Conservation (phyloP, 2,888 invertebrate species). For the Drosophila fungiperda region DNA sequence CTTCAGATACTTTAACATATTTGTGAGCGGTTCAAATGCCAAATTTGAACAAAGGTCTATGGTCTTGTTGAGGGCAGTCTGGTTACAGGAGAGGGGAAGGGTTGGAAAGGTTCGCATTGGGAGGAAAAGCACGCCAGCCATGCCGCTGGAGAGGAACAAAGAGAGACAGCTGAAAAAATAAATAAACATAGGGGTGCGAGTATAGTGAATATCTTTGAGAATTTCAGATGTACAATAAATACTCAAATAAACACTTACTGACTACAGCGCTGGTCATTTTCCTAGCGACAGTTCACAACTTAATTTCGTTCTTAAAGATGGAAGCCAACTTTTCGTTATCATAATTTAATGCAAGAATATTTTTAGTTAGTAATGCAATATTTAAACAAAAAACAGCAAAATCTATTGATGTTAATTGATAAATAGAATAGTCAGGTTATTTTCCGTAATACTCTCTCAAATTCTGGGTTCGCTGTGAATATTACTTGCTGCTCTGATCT, state of each 20-base stretch:
- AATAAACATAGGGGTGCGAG: constrained; percentile 2
- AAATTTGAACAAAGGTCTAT: constrained; percentile 10
- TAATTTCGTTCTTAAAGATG: neutral
- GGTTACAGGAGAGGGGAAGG: neutral
- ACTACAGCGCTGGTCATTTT: constrained; percentile 22
- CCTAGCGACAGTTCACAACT: constrained; percentile 1
- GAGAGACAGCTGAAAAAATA: constrained; percentile 9
- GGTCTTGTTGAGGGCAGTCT: neutral
- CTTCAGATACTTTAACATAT: neutral
- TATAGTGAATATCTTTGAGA: constrained; percentile 14
- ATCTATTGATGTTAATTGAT: neutral
- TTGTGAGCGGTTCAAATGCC: constrained; percentile 10
- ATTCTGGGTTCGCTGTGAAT: neutral
- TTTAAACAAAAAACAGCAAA: neutral
- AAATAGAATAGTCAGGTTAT: neutral
- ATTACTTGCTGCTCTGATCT: neutral
- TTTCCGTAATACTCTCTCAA: neutral
- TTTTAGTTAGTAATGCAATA: neutral
- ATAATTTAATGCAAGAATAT: neutral
- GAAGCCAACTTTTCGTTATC: neutral
- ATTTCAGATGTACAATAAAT: constrained; percentile 32
- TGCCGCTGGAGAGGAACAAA: neutral
- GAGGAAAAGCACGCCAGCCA: constrained; percentile 35
- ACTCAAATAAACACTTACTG: constrained; percentile 28
- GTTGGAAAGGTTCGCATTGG: constrained; percentile 3